Percentiles rank a stretch among this genome's conserved stretches.
These are phyloP conservation scores for Laothoe populi DNA, from an alignment of 2,888 invertebrate genomes.

Conservation along the genomic window DNA sequence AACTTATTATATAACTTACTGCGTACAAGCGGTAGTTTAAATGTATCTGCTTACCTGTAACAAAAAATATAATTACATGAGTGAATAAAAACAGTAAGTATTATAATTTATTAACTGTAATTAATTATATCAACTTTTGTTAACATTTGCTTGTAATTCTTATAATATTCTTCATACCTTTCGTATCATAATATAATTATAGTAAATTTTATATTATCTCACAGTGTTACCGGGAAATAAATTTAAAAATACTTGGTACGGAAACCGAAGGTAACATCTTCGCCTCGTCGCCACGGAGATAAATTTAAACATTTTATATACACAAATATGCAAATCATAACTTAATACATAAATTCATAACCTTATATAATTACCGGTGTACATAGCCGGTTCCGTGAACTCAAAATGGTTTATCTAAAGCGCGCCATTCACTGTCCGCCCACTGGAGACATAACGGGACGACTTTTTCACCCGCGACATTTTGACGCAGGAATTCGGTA, in stretches of 20 bases:
- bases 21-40: too few species aligned
- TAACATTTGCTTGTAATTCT: too few species aligned
- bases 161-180: too few species aligned
- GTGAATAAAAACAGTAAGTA: too few species aligned
- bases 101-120: too few species aligned
- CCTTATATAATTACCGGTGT: constrained; percentile 21
- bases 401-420: constrained; percentile 30
- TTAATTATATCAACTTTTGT: too few species aligned
- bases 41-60: too few species aligned
- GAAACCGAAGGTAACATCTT: neutral
- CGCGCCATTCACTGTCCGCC: constrained; percentile 51
- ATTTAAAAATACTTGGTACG: neutral
- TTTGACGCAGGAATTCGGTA: constrained; percentile 20
- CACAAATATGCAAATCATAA: constrained; percentile 7
- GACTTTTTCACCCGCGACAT: constrained; percentile 37
- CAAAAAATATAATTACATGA: too few species aligned
- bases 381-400: constrained; percentile 21
- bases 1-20: too few species aligned
- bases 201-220: too few species aligned
- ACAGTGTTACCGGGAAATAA: too few species aligned
- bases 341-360: constrained; percentile 16
- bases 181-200: too few species aligned
- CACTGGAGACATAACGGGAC: constrained; percentile 51
- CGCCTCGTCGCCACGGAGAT: neutral
- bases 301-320: neutral